Evolutionary conservation across 2,113 vertebrate genomes (phyloP).

Genomic region (Misgurnus mizolepis): DNA sequence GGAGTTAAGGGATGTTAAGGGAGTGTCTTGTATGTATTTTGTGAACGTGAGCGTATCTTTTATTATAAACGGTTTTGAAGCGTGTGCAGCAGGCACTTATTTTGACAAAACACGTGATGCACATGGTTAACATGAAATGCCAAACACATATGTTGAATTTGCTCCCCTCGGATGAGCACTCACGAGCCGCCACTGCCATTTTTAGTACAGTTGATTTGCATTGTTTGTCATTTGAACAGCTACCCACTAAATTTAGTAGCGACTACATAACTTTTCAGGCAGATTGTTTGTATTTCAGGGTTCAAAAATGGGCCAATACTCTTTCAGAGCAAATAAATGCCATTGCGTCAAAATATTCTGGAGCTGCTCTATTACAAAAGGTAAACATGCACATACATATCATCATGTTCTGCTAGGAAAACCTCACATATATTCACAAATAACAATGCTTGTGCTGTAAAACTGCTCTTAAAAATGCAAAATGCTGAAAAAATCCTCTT

Average conservation of each 20-base stretch:
- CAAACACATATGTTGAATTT: no score
- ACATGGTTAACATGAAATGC: no score
- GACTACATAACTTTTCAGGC: background rate
- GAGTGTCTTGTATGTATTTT: no score
- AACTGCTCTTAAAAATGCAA: no score
- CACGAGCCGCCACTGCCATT: no score
- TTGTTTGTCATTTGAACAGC: background rate
- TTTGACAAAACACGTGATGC: no score
- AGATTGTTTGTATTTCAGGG: constrained; percentile 68
- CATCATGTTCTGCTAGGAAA: background rate
- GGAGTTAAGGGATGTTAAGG: no score
- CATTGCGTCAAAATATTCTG: constrained; percentile 82
- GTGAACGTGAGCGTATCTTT: no score
- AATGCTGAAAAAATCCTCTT: background rate
- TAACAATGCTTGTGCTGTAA: background rate
- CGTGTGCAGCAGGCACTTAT: no score
- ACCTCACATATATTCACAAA: background rate
- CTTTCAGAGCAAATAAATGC: constrained; percentile 80
- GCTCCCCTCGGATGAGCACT: no score
- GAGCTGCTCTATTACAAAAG: constrained; percentile 91
- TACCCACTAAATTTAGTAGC: background rate
- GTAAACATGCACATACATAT: constrained; percentile 64
- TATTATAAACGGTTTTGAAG: no score
- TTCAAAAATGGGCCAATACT: constrained; percentile 87
- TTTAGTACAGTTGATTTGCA: background rate